These are phyloP conservation scores for Antrozous pallidus DNA, from an alignment of 2,797 vertebrate genomes.

Conservation along the genomic window DNA sequence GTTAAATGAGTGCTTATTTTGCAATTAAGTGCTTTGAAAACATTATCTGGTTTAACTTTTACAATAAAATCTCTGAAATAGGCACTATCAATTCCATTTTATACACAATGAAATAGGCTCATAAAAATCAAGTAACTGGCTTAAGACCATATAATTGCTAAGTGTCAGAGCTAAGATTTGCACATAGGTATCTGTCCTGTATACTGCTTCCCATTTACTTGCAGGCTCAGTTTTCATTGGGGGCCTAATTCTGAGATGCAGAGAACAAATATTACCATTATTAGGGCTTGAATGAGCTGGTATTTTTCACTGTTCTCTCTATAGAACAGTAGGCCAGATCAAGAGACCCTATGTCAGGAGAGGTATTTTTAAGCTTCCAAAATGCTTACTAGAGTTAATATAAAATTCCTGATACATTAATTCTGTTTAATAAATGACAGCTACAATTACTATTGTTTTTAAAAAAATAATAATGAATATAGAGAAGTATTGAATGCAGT, in stretches of 20 bases:
- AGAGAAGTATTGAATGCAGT: neutral
- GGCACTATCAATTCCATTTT: neutral
- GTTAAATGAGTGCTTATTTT: neutral
- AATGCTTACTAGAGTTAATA: neutral
- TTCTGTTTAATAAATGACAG: neutral
- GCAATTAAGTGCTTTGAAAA: neutral
- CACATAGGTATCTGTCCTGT: neutral
- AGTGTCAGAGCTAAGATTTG: neutral
- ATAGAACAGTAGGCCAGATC: neutral
- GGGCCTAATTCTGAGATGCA: neutral
- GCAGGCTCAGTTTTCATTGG: neutral
- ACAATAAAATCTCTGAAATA: neutral
- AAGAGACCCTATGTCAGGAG: neutral
- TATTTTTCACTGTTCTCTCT: neutral
- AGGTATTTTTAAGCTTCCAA: conserved; percentile 1
- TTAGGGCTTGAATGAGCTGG: neutral
- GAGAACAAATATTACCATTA: neutral
- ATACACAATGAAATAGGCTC: neutral
- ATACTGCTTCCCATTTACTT: neutral
- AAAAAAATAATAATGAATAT: neutral
- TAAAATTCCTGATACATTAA: neutral
- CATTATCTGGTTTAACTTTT: neutral
- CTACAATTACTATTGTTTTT: neutral
- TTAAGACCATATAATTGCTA: neutral
- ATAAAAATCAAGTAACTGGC: neutral